These are phyloP conservation scores for Archaeoteleia sp. DNA, from an alignment of 2,888 invertebrate species.

Conservation along the genomic window DNA sequence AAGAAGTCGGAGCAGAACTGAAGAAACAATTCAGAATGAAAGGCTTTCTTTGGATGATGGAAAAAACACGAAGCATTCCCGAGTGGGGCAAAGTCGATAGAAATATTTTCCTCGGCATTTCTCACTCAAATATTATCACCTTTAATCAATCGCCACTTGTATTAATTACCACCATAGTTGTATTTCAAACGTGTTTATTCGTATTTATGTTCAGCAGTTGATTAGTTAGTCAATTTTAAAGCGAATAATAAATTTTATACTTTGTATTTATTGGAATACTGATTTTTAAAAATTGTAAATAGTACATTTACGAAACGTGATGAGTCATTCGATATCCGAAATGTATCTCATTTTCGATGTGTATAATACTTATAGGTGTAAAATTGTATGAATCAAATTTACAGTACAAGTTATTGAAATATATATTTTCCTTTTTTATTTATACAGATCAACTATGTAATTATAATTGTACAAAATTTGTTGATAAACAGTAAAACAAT, in stretches of 20 bases:
- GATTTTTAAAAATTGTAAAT: too few relatives aligned
- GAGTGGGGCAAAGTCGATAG: slow-evolving; percentile 73
- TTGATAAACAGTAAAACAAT: too few relatives aligned
- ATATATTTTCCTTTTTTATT: too few relatives aligned
- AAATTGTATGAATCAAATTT: too few relatives aligned
- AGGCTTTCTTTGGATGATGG: slow-evolving; percentile 90
- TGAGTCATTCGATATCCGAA: too few relatives aligned
- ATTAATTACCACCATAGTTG: slow-evolving; percentile 6
- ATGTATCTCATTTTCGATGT: too few relatives aligned
- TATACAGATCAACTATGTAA: too few relatives aligned
- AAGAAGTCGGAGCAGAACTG: slow-evolving; percentile 84
- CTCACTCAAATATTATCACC: slow-evolving; percentile 40
- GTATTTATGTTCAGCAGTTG: neutral
- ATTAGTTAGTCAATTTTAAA: neutral
- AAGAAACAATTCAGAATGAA: slow-evolving; percentile 82
- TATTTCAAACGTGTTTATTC: slow-evolving; percentile 1
- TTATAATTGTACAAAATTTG: too few relatives aligned
- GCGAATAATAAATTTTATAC: neutral
- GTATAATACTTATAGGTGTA: too few relatives aligned
- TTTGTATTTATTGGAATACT: neutral
- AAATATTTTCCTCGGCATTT: slow-evolving; percentile 53
- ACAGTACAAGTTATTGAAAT: too few relatives aligned
- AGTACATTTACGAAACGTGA: too few relatives aligned
- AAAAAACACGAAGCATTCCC: slow-evolving; percentile 84
- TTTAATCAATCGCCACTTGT: slow-evolving; percentile 17